These are phyloP conservation scores for Corbicula japonica DNA, from an alignment of 2,888 invertebrate species.

Conservation along the genomic window DNA sequence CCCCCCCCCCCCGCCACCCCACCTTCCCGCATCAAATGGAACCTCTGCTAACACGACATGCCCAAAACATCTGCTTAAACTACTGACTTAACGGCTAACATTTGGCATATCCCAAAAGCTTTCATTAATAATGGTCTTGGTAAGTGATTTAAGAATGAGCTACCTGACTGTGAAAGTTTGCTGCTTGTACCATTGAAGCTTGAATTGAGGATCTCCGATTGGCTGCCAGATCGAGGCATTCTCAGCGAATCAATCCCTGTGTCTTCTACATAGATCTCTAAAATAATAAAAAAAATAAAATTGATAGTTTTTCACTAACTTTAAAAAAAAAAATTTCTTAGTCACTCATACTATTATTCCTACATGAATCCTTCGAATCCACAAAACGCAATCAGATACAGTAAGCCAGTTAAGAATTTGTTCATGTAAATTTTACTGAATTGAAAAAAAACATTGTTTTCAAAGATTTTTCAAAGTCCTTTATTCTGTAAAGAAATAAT, in stretches of 20 bases:
- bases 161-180: constrained; percentile 28
- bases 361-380: too few species aligned
- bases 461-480: too few species aligned
- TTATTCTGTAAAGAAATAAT: too few species aligned
- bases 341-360: too few species aligned
- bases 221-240: constrained; percentile 56
- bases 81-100: not conserved
- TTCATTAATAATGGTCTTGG: not conserved
- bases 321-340: too few species aligned
- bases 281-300: constrained; percentile 28
- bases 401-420: too few species aligned
- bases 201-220: constrained; percentile 41
- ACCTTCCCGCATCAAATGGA: not conserved
- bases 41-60: not conserved
- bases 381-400: too few species aligned
- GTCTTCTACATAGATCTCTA: constrained; percentile 53
- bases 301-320: too few species aligned
- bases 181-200: constrained; percentile 36
- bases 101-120: not conserved
- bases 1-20: too few species aligned
- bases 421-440: too few species aligned
- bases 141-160: not conserved
- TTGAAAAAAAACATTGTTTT: too few species aligned
- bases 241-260: constrained; percentile 31
- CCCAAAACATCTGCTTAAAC: not conserved